Evolutionary conservation across 2,113 vertebrate species (phyloP), one percentile per base, ranked within the genome.

Genomic region (Nanorana parkeri): DNA sequence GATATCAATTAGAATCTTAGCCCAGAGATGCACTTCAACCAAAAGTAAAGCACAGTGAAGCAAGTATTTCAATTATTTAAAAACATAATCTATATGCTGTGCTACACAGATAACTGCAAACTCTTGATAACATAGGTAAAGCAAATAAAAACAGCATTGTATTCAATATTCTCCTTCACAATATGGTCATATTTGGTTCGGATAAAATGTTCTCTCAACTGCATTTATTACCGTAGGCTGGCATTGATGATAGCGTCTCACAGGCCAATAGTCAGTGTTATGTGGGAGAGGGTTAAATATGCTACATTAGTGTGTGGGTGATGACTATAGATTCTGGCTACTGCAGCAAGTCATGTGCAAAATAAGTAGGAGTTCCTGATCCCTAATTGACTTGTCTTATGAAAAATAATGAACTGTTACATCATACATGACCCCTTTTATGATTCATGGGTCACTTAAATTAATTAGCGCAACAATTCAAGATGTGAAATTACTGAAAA

Each of bases 321-420:
- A 71, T 71, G 61, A 64, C 11, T 24, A 64, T 60, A 16, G 63
- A 67, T 15, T 15, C 24, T 28, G n/a, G 20, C 55, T 36, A 26
- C 55, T 21, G 26, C 55, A 74, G 24, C 32, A 55, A 21, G 19
- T 60, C 55, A 74, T 60, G 26, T 55, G 41, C 41, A 47, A 47
- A 47, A 47, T 47, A 60, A 36, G 72, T 58, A 5, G 47, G 68
- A 16, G 41, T 71, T 71, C 16, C 41, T 71, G 10, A 71, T 23
- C 41, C 41, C 24, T 71, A 71, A 71, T 71, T 71, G 68, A 52
- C 68, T 36, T 52, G n/a, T 67, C 47, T 24, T 23, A 71, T 24
- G 28, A 67, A 67, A 67, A 28, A 60, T 74, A 75, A 61, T 61
- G 8, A 61, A 61, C 23, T 75, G 28, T 41, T 60, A 61, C 72